Conservation (phyloP, 53 echinoderm and acorn worm genomes). For the Temnopleurus reevesii region DNA sequence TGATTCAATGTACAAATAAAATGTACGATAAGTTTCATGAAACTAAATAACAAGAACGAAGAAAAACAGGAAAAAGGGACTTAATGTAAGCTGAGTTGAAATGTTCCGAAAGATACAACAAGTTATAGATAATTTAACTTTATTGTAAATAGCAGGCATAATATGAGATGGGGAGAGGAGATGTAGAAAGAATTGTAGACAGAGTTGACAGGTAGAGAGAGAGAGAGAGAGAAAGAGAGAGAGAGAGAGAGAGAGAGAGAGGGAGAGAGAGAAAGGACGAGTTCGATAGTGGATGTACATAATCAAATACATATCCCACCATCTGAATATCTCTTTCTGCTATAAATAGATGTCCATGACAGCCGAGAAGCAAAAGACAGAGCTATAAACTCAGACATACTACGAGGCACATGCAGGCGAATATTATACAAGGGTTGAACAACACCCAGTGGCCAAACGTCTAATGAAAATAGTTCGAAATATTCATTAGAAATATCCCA, state of each 20-base stretch:
- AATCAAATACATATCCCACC: background rate
- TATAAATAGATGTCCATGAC: slow-evolving; percentile 8
- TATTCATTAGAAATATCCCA: background rate
- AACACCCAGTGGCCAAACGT: background rate
- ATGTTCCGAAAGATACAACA: too few relatives aligned
- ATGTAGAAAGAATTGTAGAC: background rate
- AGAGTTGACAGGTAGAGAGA: background rate
- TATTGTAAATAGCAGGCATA: too few relatives aligned
- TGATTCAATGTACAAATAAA: too few relatives aligned
- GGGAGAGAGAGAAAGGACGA: background rate
- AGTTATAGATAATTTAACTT: too few relatives aligned
- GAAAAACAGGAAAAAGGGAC: too few relatives aligned
- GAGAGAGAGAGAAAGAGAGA: background rate
- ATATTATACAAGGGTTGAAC: slow-evolving; percentile 7
- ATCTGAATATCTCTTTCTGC: background rate
- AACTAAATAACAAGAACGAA: too few relatives aligned
- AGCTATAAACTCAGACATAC: background rate
- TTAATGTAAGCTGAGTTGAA: too few relatives aligned
- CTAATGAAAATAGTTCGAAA: background rate
- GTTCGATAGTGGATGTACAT: background rate
- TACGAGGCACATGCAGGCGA: background rate
- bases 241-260: background rate
- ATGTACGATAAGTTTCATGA: too few relatives aligned
- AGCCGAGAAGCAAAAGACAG: background rate
- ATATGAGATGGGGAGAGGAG: too few relatives aligned